Evolutionary conservation across 2,888 invertebrate species (phyloP), one percentile per base, ranked within the genome.

Genomic region (Aethes cnicana): DNA sequence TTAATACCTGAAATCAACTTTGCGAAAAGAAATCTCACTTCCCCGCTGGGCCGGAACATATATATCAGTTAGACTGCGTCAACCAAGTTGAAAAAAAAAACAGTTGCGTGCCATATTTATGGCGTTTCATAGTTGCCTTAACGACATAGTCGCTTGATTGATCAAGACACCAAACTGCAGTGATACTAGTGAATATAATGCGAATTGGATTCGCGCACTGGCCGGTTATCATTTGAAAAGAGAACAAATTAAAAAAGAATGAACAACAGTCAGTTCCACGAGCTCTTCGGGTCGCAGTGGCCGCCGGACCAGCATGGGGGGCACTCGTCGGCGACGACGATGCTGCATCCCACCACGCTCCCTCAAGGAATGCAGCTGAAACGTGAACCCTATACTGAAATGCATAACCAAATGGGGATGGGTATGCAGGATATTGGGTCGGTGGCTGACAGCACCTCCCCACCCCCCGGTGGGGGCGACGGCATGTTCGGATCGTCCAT

Each of bases 391-490:
- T 83, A 82, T 39, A 69, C 72, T 3, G 82, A 80, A 32, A 82
- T 86, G 82, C 80, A 80, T 42, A 75, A 74, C 50, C 84, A 78
- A 53, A 84, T 88, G 84, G 83, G 81, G 12, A 82, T 85, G 79
- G 78, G 81, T 43, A 77, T 77, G 54, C 69, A 69, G 53, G 69
- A 69, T 14, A 69, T 72, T 2, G 86, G 81, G 4, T 84, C 87
- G 0, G 88, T 92, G 14, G 91, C 91, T 2, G 92, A 92, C 66
- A 92, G 92, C 58, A 91, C 92, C 6, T 92, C 92, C 0, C 92
- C 92, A 0, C 92, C 92, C 0, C 91, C 92, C 0, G 84, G 86
- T 8, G 77, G 74, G 62, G 80, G 81, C 54, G 87, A 87, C 32
- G 82, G 83, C n/a, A 82, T 89, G 77, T 83, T 84, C 57, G 84